A percentile compares a stretch with the other conserved stretches of the same genome.
Conservation (phyloP, 2,113 vertebrate species). For the Plotosus lineatus region DNA sequence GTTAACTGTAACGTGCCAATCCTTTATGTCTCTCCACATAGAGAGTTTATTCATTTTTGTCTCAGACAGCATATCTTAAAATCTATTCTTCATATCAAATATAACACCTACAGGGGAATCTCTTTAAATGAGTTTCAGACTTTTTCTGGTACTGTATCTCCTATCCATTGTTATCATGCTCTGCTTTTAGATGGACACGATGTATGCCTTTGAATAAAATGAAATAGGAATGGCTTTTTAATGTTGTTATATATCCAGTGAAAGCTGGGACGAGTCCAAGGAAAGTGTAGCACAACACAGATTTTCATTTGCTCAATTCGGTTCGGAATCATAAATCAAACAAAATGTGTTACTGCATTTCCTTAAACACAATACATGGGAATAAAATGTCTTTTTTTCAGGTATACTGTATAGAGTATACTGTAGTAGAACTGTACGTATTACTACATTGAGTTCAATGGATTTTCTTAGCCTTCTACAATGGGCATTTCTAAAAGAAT, state of each 20-base stretch:
- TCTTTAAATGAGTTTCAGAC: constrained; percentile 53
- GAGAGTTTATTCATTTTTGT: constrained; percentile 65
- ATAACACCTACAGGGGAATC: constrained; percentile 58
- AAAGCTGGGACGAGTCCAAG: constrained; percentile 16
- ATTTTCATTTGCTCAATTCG: not conserved
- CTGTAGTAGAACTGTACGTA: not conserved
- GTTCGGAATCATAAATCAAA: not conserved
- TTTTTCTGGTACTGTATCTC: constrained; percentile 30
- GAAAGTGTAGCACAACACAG: not conserved
- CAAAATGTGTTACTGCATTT: not conserved
- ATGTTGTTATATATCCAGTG: constrained; percentile 4
- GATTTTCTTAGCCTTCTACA: not conserved
- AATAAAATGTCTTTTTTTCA: not conserved
- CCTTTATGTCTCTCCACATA: constrained; percentile 59
- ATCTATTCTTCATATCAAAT: constrained; percentile 61
- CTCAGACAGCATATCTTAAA: constrained; percentile 60
- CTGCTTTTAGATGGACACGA: constrained; percentile 4
- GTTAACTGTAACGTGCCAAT: constrained; percentile 67
- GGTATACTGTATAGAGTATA: not conserved
- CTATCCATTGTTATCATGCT: not conserved
- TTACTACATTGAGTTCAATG: not conserved
- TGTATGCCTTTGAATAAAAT: constrained; percentile 26
- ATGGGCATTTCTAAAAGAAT: too few species aligned
- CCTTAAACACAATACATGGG: not conserved
- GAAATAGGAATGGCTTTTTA: constrained; percentile 24